A percentile compares a stretch with the other conserved stretches of the same genome.
Conservation (phyloP, 2,797 vertebrate genomes). For the Eurystomus glaucurus region DNA sequence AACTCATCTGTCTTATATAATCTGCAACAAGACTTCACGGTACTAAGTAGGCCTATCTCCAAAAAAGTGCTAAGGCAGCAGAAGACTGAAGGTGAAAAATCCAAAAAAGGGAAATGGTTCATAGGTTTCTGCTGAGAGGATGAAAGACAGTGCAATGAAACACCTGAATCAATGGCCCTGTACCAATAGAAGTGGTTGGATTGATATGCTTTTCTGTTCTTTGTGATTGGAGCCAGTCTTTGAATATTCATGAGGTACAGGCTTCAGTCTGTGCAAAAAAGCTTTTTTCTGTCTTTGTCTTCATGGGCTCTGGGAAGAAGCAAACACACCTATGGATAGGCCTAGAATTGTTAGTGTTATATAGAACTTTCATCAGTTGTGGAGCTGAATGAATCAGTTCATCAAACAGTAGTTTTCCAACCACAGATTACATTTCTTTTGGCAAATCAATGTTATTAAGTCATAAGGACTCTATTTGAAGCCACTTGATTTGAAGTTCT, state of each 20-base stretch:
- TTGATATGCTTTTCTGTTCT: constrained; percentile 27
- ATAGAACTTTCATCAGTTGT: constrained; percentile 18
- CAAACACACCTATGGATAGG: constrained; percentile 35
- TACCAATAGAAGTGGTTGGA: constrained; percentile 32
- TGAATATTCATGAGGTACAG: constrained; percentile 50
- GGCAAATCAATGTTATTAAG: constrained; percentile 34
- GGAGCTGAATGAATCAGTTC: constrained; percentile 43
- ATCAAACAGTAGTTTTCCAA: constrained; percentile 30
- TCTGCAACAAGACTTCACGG: neutral
- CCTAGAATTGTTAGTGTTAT: constrained; percentile 34
- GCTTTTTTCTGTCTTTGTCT: constrained; percentile 46
- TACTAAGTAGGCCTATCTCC: neutral
- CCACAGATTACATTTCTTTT: constrained; percentile 26
- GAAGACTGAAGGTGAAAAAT: neutral
- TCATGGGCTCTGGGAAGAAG: neutral
- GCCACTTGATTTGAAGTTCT: constrained; percentile 32
- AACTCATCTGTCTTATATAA: neutral
- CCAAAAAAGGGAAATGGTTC: neutral
- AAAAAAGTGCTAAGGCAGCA: neutral
- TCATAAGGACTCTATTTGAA: constrained; percentile 11
- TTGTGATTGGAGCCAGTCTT: constrained; percentile 15
- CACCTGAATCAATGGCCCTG: neutral
- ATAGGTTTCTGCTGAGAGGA: neutral
- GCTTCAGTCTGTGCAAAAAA: constrained; percentile 35
- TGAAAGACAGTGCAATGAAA: neutral